phyloP scores from a whole-genome alignment of 1,140 invertebrate species.

The Patella vulgata region DNA sequence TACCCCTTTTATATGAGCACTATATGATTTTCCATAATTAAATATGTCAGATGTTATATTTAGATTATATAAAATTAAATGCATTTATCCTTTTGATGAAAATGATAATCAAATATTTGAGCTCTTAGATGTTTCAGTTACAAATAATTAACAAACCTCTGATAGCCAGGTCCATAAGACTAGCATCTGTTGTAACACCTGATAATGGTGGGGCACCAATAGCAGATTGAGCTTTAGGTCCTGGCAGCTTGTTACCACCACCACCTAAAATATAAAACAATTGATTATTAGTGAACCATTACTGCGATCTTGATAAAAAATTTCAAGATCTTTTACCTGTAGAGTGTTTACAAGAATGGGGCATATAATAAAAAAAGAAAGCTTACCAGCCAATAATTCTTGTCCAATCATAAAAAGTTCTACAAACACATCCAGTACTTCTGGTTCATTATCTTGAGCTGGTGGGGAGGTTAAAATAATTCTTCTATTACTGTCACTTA shows the following conservation, averaged over 20 bases:
- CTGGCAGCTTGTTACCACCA: constrained; percentile 40
- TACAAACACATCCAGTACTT: constrained; percentile 64
- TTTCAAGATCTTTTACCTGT: no score
- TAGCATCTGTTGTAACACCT: constrained; percentile 35
- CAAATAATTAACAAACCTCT: no score
- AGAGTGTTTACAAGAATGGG: no score
- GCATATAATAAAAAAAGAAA: neutral
- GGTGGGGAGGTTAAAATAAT: constrained; percentile 59
- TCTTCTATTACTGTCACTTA: constrained; percentile 61
- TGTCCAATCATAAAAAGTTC: constrained; percentile 66
- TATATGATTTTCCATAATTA: no score
- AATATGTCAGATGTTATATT: no score
- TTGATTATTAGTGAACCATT: no score
- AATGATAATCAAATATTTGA: no score
- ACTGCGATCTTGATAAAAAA: no score
- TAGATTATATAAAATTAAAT: no score
- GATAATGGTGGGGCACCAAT: constrained; percentile 39
- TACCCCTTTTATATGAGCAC: no score
- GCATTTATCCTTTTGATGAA: no score
- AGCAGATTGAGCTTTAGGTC: constrained; percentile 42
- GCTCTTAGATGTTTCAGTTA: no score
- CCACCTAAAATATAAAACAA: constrained; percentile 42
- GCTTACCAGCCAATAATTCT: constrained; percentile 61
- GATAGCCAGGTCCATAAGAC: constrained; percentile 56
- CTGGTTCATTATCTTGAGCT: constrained; percentile 62